Conservation (phyloP, 2,888 invertebrate species). For the Cabera pusaria region DNA sequence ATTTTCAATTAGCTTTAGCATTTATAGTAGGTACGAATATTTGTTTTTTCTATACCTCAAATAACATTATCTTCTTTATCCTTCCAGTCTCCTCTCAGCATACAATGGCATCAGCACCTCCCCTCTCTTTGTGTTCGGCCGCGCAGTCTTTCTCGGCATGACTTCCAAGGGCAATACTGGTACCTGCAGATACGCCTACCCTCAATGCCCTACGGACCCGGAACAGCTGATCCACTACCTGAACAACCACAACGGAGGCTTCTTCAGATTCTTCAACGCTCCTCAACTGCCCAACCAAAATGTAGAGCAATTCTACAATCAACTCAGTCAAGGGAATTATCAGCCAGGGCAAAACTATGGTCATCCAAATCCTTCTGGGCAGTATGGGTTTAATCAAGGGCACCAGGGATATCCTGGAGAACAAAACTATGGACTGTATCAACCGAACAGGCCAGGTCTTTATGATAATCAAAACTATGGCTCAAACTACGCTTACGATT, state of each 20-base stretch:
- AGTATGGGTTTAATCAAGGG: slow-evolving; percentile 24
- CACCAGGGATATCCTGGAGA: slow-evolving; percentile 1
- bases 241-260: slow-evolving; percentile 93
- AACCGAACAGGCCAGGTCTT: slow-evolving; percentile 13
- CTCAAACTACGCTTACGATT: slow-evolving; percentile 42
- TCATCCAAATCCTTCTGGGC: slow-evolving; percentile 19
- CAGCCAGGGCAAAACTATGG: slow-evolving; percentile 27
- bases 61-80: background rate
- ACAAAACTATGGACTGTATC: background rate
- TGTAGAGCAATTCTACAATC: slow-evolving; percentile 65
- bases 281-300: slow-evolving; percentile 48
- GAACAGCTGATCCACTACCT: slow-evolving; percentile 89
- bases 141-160: slow-evolving; percentile 89
- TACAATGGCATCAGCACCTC: slow-evolving; percentile 81
- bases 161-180: slow-evolving; percentile 84
- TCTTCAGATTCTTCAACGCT: slow-evolving; percentile 89
- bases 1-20: too few relatives aligned
- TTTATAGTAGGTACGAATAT: too few relatives aligned
- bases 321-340: slow-evolving; percentile 40
- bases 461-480: slow-evolving; percentile 42
- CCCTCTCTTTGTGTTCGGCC: slow-evolving; percentile 88
- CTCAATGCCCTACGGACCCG: slow-evolving; percentile 88
- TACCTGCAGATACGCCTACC: slow-evolving; percentile 86
- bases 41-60: too few relatives aligned
- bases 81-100: slow-evolving; percentile 80